These are phyloP conservation scores for Bombus fervidus DNA, from an alignment of 1,140 invertebrate genomes.

Conservation along the genomic window DNA sequence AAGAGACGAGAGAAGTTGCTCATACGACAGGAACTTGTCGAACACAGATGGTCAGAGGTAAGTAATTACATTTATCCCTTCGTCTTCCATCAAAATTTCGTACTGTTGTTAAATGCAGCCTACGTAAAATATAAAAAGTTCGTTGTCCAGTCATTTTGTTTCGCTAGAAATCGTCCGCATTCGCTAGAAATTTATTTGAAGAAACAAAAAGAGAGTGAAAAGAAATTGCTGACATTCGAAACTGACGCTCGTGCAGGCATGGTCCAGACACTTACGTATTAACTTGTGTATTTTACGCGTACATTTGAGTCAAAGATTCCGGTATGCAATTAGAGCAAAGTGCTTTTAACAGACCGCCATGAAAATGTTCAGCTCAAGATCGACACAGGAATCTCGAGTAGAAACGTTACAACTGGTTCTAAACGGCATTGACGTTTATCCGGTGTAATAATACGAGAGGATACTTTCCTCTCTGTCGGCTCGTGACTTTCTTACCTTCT, in stretches of 20 bases:
- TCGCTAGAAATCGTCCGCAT: conserved; percentile 1
- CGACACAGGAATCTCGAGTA: conserved; percentile 38
- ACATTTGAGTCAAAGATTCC: not conserved
- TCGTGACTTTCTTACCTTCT: conserved; percentile 32
- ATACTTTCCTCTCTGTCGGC: conserved; percentile 9
- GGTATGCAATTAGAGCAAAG: conserved; percentile 27
- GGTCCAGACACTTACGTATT: not conserved
- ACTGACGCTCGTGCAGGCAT: not conserved
- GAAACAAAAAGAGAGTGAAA: not conserved
- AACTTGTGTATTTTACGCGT: not conserved
- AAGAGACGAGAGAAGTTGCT: not conserved
- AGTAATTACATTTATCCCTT: not conserved
- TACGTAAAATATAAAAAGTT: not conserved
- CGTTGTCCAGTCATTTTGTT: not conserved
- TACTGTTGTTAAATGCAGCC: not conserved
- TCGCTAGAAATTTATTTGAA: not conserved
- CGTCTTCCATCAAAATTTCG: not conserved
- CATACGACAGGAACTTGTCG: not conserved
- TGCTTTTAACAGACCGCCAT: not conserved
- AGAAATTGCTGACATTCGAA: not conserved
- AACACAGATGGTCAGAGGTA: conserved; percentile 68
- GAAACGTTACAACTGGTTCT: conserved; percentile 55
- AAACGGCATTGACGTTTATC: conserved; percentile 40
- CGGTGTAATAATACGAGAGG: conserved; percentile 28
- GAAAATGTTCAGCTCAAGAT: conserved; percentile 27